Percentiles rank a stretch among this genome's conserved stretches.
Evolutionary conservation across 2,113 vertebrate species (phyloP).

Genomic region (Sander vitreus): DNA sequence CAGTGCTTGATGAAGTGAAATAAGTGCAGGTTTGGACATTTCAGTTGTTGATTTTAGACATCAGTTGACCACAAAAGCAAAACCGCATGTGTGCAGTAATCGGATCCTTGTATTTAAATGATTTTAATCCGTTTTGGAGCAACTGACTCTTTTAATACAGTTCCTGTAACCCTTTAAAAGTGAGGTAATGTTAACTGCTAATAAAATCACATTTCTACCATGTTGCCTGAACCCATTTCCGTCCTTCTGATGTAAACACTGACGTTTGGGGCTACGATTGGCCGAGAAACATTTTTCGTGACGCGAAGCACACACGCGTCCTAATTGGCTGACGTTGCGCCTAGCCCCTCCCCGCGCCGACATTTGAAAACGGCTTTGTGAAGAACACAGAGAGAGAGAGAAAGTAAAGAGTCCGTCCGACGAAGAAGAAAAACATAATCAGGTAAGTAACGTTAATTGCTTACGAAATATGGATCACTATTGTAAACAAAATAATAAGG

Average conservation of each 20-base stretch:
- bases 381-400: not conserved
- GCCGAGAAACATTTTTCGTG: not conserved
- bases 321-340: constrained; percentile 64
- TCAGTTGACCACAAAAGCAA: not conserved
- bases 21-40: constrained; percentile 72
- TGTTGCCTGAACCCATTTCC: constrained; percentile 48
- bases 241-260: constrained; percentile 48
- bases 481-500: fast-evolving
- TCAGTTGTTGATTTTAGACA: not conserved
- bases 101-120: fast-evolving
- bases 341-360: constrained; percentile 18
- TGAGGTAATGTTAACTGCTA: not conserved
- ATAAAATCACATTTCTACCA: constrained; percentile 32
- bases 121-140: not conserved
- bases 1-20: constrained; percentile 76
- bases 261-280: constrained; percentile 23
- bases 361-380: constrained; percentile 80
- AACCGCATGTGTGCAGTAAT: not conserved
- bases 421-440: not conserved
- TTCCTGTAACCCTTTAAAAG: not conserved
- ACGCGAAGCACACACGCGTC: not conserved
- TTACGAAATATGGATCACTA: not conserved
- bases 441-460: constrained; percentile 25
- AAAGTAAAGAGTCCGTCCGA: not conserved
- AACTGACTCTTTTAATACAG: fast-evolving